Conservation (phyloP, 2,797 vertebrate species). For the Rhinogobio ventralis region DNA sequence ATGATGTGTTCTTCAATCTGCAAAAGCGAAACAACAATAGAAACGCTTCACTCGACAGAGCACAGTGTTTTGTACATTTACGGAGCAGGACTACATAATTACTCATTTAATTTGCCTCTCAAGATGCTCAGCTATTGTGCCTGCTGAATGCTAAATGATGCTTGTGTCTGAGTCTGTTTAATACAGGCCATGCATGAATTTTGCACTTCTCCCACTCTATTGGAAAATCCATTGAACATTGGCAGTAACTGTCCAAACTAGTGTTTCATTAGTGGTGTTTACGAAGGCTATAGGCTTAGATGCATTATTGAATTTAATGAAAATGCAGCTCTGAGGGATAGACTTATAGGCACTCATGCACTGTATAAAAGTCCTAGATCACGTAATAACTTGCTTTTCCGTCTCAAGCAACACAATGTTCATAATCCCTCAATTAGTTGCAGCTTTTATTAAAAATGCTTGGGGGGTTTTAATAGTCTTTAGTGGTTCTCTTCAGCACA, state of each 20-base stretch:
- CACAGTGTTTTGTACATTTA: slow-evolving; percentile 18
- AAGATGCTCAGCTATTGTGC: slow-evolving; percentile 28
- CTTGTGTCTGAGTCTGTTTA: background rate
- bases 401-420: background rate
- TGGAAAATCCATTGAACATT: slow-evolving; percentile 56
- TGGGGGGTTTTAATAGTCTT: background rate
- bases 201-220: background rate
- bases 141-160: slow-evolving; percentile 1
- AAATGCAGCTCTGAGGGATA: background rate
- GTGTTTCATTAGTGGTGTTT: slow-evolving; percentile 65
- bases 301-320: background rate
- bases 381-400: background rate
- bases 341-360: background rate
- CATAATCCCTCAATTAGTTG: background rate
- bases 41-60: slow-evolving; percentile 11
- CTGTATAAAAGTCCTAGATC: too few species aligned
- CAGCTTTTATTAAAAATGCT: background rate
- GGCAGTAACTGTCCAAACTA: slow-evolving; percentile 27
- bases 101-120: slow-evolving; percentile 35
- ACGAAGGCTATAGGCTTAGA: background rate
- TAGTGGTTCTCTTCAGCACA: background rate
- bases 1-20: slow-evolving; percentile 1
- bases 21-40: slow-evolving; percentile 7
- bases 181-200: background rate
- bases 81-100: slow-evolving; percentile 7